Conservation (phyloP, 2,113 vertebrate species). For the Phrynosoma blainvillii region DNA sequence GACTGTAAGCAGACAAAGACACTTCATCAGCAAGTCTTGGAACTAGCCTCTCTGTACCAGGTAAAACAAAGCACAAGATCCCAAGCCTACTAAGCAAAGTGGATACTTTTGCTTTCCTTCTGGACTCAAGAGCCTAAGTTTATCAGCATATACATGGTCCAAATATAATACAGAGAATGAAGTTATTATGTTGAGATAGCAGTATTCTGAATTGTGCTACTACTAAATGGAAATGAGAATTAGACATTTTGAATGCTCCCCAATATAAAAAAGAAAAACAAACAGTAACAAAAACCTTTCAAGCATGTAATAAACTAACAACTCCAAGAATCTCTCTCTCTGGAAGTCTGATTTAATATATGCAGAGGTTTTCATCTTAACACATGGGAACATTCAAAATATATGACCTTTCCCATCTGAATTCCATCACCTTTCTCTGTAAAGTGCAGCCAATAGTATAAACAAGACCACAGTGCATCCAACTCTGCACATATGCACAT, state of each 20-base stretch:
- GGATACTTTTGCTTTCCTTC: no score
- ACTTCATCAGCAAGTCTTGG: neutral
- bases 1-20: conserved; percentile 52
- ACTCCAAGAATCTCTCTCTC: neutral
- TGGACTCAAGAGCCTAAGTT: no score
- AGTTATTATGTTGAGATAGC: no score
- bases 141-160: neutral
- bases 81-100: neutral
- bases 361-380: neutral
- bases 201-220: neutral
- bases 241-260: neutral
- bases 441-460: neutral
- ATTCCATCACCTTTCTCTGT: neutral
- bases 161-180: neutral
- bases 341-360: neutral
- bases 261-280: neutral
- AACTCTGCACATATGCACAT: neutral
- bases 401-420: neutral
- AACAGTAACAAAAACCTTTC: neutral
- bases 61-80: neutral
- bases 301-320: neutral
- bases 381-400: neutral
- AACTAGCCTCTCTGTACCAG: neutral
- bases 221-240: neutral
- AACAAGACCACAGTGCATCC: neutral